A percentile compares a stretch with the other conserved stretches of the same genome.
phyloP scores from a whole-genome alignment of 1,140 invertebrate genomes.

The Leptopilina clavipes region DNA sequence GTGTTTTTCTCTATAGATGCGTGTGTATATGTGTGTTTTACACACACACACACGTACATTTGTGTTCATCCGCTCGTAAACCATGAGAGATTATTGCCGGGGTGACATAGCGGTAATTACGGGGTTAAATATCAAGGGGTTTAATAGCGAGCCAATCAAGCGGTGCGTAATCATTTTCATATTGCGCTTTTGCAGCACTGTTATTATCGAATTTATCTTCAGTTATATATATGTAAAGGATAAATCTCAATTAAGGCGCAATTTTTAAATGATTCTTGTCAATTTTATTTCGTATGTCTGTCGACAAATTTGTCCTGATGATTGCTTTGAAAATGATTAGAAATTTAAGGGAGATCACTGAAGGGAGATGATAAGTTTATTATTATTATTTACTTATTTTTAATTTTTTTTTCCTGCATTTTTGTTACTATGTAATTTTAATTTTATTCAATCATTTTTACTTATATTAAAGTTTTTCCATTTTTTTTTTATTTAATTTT shows the following conservation, averaged over 20 bases:
- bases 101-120: slow-evolving; percentile 65
- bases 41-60: background rate
- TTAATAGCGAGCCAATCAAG: slow-evolving; percentile 67
- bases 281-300: background rate
- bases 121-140: slow-evolving; percentile 69
- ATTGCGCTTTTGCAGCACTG: slow-evolving; percentile 20
- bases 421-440: too few species aligned
- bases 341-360: too few species aligned
- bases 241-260: background rate
- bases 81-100: slow-evolving; percentile 46
- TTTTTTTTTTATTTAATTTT: too few species aligned
- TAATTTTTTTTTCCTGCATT: too few species aligned
- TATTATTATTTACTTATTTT: too few species aligned
- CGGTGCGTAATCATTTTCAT: slow-evolving; percentile 50
- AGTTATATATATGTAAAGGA: background rate
- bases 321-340: too few species aligned
- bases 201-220: slow-evolving; percentile 18
- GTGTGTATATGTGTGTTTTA: too few species aligned
- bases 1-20: slow-evolving; percentile 38
- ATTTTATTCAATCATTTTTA: too few species aligned
- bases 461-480: too few species aligned
- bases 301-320: too few species aligned
- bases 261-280: background rate
- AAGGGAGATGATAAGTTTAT: too few species aligned
- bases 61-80: slow-evolving; percentile 19